Percentiles rank a stretch among this genome's conserved stretches.
Evolutionary conservation across 1,140 invertebrate species (phyloP).

Genomic region (Scaptomyza pallida): DNA sequence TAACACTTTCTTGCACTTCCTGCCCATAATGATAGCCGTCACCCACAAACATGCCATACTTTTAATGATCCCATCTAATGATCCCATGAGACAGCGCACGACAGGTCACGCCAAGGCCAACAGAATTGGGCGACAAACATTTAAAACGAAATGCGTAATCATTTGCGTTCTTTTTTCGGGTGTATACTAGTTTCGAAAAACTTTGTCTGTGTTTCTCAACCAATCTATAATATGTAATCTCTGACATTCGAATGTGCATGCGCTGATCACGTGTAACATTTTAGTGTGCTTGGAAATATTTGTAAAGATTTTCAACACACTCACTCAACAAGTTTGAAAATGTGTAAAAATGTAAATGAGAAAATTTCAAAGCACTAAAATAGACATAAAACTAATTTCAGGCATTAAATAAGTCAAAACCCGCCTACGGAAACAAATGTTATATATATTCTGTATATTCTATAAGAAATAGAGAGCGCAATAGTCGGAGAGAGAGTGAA

Average conservation of each 20-base stretch:
- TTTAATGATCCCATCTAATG: constrained; percentile 54
- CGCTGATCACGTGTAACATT: constrained; percentile 57
- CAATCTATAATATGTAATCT: constrained; percentile 14
- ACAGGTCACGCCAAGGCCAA: constrained; percentile 69
- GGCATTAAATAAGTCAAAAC: neutral
- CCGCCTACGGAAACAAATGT: constrained; percentile 13
- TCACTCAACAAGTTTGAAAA: neutral
- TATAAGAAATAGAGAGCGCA: constrained; percentile 1
- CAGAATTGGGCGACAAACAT: constrained; percentile 44
- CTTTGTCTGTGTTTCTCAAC: constrained; percentile 37
- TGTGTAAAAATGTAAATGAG: neutral
- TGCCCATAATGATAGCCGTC: constrained; percentile 3
- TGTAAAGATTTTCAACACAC: constrained; percentile 28
- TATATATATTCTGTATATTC: neutral
- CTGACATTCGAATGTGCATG: constrained; percentile 53
- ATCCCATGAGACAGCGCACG: constrained; percentile 48
- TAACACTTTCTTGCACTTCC: constrained; percentile 17
- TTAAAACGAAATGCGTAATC: constrained; percentile 39
- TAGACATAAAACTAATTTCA: constrained; percentile 23
- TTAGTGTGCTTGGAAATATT: constrained; percentile 15
- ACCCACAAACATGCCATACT: constrained; percentile 41
- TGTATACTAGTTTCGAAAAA: constrained; percentile 41
- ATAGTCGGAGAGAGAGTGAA: neutral
- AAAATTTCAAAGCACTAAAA: neutral
- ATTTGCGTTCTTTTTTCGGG: constrained; percentile 53